phyloP scores from a whole-genome alignment of 2,113 vertebrate species.

The Paramormyrops kingsleyae region DNA sequence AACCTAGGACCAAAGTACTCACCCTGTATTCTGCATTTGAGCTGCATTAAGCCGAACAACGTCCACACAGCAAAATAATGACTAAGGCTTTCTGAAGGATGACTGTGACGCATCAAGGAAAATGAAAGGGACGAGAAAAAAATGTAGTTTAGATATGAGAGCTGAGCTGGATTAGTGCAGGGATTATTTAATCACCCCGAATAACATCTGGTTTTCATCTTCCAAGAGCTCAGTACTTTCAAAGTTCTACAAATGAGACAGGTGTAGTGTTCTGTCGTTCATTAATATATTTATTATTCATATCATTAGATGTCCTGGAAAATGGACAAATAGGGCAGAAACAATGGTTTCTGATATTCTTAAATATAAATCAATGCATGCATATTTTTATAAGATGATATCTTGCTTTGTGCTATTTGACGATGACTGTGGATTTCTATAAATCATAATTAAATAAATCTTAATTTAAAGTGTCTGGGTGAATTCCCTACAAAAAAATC shows the following conservation, averaged over 20 bases:
- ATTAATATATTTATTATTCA: background rate
- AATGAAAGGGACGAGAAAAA: background rate
- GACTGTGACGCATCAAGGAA: background rate
- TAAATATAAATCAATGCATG: background rate
- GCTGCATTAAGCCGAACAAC: background rate
- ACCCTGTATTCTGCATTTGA: background rate
- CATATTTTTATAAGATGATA: background rate
- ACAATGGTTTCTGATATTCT: background rate
- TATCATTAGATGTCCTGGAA: background rate
- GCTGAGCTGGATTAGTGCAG: background rate
- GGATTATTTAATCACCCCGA: background rate
- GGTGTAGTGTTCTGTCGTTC: background rate
- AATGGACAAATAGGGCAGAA: background rate
- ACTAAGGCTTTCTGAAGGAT: conserved; percentile 6
- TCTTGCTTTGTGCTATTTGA: background rate
- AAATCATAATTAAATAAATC: background rate
- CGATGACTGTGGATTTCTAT: background rate
- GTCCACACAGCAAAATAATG: background rate
- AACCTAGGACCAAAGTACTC: background rate
- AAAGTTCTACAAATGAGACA: background rate
- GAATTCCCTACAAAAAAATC: background rate
- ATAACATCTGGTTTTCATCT: conserved; percentile 10
- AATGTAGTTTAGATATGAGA: background rate
- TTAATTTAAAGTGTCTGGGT: background rate
- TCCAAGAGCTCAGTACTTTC: background rate